These are phyloP conservation scores for Globia sparganii DNA, from an alignment of 2,888 invertebrate genomes.

Conservation along the genomic window DNA sequence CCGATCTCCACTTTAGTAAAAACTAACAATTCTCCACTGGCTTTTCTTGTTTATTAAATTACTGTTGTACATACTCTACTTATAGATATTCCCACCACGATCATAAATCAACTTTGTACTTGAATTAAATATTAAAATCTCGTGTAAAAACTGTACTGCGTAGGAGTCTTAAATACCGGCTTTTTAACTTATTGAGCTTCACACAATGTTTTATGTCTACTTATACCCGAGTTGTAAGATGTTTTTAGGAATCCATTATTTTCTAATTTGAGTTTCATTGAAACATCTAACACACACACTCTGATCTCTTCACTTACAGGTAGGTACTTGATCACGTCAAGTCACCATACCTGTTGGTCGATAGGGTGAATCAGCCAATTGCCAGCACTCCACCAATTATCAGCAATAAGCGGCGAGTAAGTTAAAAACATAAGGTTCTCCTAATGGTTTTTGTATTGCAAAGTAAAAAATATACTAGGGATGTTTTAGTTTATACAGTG, in stretches of 20 bases:
- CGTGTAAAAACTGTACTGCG: constrained; percentile 52
- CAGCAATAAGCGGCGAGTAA: too few species aligned
- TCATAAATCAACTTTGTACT: constrained; percentile 67
- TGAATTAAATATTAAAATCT: constrained; percentile 64
- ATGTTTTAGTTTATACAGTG: too few species aligned
- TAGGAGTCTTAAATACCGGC: constrained; percentile 28
- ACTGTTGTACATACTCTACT: constrained; percentile 71
- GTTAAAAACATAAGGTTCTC: too few species aligned
- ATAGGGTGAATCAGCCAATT: too few species aligned
- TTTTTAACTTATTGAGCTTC: constrained; percentile 28
- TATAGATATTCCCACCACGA: constrained; percentile 69
- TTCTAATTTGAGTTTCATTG: constrained; percentile 5
- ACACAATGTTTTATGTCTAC: constrained; percentile 19
- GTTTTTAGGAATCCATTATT: background rate
- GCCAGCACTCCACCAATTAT: too few species aligned
- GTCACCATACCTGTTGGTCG: background rate
- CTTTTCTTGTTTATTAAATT: constrained; percentile 78
- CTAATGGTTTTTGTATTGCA: too few species aligned
- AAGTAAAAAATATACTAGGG: too few species aligned
- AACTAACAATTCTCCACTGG: constrained; percentile 77
- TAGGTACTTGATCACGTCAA: background rate
- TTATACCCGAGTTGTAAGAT: background rate
- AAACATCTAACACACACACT: background rate
- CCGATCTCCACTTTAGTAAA: constrained; percentile 76
- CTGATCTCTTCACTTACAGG: background rate